These are phyloP conservation scores for Ceyx melanurus DNA, from an alignment of 2,113 vertebrate species.

Conservation along the genomic window DNA sequence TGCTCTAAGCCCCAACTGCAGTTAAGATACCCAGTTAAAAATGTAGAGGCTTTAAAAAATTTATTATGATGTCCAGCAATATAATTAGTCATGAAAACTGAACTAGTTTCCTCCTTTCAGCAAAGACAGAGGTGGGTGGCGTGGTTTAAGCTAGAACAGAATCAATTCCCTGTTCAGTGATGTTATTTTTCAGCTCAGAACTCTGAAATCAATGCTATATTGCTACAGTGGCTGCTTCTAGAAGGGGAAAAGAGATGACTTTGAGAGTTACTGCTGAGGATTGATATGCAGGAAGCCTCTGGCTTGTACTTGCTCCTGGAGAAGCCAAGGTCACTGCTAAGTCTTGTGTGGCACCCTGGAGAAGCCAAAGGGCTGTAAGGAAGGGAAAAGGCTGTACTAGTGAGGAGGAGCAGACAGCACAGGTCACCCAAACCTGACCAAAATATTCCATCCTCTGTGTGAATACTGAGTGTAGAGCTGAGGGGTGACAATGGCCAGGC, in stretches of 20 bases:
- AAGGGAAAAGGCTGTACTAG: neutral
- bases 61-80: neutral
- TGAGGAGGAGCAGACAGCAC: neutral
- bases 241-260: neutral
- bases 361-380: neutral
- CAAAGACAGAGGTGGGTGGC: neutral
- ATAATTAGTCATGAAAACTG: neutral
- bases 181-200: neutral
- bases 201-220: neutral
- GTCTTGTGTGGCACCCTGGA: neutral
- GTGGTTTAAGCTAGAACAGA: neutral
- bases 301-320: neutral
- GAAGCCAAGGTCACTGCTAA: neutral
- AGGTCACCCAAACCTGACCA: too few species aligned
- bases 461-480: too few species aligned
- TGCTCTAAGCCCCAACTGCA: rapidly evolving
- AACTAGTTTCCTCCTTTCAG: neutral
- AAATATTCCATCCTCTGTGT: too few species aligned
- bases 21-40: neutral
- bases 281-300: neutral
- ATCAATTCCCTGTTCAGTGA: neutral
- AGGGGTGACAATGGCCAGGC: too few species aligned
- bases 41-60: neutral
- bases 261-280: neutral
- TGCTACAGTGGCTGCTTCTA: neutral